phyloP scores from a whole-genome alignment of 1,140 invertebrate genomes.

The Telenomus remus region DNA sequence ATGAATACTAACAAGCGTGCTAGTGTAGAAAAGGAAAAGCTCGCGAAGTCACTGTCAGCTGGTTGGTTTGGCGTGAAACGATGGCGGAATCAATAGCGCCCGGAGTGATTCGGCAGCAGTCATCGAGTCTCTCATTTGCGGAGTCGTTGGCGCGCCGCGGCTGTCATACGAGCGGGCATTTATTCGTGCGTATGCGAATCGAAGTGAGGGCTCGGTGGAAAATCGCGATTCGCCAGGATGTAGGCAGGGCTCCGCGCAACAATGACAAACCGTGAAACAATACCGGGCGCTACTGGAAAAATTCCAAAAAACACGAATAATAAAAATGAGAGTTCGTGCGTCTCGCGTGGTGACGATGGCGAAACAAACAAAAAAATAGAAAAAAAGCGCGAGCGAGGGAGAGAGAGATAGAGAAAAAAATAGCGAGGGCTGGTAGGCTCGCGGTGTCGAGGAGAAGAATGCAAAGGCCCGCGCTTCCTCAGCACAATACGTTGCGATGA shows the following conservation, averaged over 20 bases:
- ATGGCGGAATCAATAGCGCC: constrained; percentile 70
- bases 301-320: constrained; percentile 75
- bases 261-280: constrained; percentile 76
- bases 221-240: constrained; percentile 60
- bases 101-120: constrained; percentile 70
- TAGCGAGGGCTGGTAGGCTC: constrained; percentile 32
- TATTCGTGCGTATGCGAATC: constrained; percentile 32
- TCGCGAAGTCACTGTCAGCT: constrained; percentile 38
- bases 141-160: constrained; percentile 7
- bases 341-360: constrained; percentile 55
- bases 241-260: constrained; percentile 66
- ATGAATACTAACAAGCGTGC: constrained; percentile 49
- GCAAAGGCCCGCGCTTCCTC: constrained; percentile 56
- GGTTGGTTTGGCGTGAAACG: constrained; percentile 56
- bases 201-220: constrained; percentile 31
- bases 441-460: constrained; percentile 46
- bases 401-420: constrained; percentile 48
- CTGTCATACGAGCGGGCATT: constrained; percentile 27
- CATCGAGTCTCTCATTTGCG: constrained; percentile 62
- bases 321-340: constrained; percentile 72
- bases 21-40: constrained; percentile 15
- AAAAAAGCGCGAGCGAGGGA: constrained; percentile 10
- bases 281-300: constrained; percentile 75
- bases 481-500: constrained; percentile 74
- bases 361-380: constrained; percentile 59